Percentiles rank a stretch among this genome's conserved stretches.
Evolutionary conservation across 2,113 vertebrate genomes (phyloP).

Genomic region (Thermophis baileyi): DNA sequence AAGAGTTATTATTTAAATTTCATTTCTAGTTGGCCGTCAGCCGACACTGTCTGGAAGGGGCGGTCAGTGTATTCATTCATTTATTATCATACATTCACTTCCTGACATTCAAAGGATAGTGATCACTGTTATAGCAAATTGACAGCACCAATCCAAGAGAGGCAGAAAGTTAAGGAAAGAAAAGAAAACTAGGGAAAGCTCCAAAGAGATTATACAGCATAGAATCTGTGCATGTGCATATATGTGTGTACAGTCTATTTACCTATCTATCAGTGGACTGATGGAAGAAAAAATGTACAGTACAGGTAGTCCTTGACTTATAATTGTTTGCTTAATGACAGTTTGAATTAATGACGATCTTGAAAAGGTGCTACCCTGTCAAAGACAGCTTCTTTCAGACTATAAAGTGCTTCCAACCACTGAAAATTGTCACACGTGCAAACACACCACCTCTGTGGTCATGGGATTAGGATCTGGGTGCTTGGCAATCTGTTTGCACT

Average conservation of each 20-base stretch:
- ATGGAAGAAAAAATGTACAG: background rate
- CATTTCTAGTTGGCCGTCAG: background rate
- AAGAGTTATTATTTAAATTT: background rate
- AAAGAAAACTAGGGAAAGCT: background rate
- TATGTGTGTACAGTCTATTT: background rate
- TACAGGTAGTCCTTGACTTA: background rate
- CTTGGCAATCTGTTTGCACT: background rate
- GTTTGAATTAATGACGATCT: background rate
- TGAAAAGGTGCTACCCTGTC: background rate
- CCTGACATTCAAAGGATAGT: background rate
- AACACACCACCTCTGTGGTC: background rate
- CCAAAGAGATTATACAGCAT: background rate
- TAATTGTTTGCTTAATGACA: background rate
- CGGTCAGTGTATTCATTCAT: background rate
- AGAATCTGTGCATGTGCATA: background rate
- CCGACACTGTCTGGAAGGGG: background rate
- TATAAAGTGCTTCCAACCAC: background rate
- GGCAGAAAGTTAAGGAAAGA: background rate
- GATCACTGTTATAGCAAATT: background rate
- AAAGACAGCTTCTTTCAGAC: background rate
- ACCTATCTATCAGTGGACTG: background rate
- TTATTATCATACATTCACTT: background rate
- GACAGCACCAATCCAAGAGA: background rate
- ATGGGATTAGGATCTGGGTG: background rate
- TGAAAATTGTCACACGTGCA: background rate